phyloP scores from a whole-genome alignment of 2,797 vertebrate species.

The Amniataba percoides region DNA sequence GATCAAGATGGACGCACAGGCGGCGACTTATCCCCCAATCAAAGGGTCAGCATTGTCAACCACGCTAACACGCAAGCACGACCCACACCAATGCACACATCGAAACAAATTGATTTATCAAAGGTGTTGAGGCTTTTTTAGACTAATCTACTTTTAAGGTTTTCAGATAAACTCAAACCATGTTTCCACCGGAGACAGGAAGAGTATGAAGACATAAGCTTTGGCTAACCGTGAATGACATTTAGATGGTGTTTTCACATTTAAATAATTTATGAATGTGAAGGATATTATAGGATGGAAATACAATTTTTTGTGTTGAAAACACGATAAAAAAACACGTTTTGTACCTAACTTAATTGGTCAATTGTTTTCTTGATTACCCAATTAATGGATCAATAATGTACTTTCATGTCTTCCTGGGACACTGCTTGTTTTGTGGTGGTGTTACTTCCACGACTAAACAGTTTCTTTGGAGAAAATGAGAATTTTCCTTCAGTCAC shows the following conservation, averaged over 20 bases:
- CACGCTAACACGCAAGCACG: slow-evolving; percentile 24
- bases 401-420: background rate
- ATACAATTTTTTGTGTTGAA: background rate
- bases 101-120: slow-evolving; percentile 78
- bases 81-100: slow-evolving; percentile 36
- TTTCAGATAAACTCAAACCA: slow-evolving; percentile 34
- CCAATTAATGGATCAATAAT: background rate
- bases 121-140: slow-evolving; percentile 41
- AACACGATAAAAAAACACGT: too few species aligned
- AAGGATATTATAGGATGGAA: slow-evolving; percentile 5
- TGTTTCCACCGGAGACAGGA: slow-evolving; percentile 29
- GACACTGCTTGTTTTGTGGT: background rate
- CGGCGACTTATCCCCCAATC: slow-evolving; percentile 84
- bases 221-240: slow-evolving; percentile 17
- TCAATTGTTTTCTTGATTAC: background rate
- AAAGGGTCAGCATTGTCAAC: slow-evolving; percentile 76
- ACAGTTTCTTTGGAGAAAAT: too few species aligned
- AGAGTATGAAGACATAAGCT: slow-evolving; percentile 48
- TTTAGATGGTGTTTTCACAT: slow-evolving; percentile 5
- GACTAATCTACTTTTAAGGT: slow-evolving; percentile 64
- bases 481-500: too few species aligned
- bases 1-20: slow-evolving; percentile 92
- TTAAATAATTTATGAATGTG: background rate
- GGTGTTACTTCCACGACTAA: too few species aligned
- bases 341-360: background rate